Evolutionary conservation across 2,888 invertebrate genomes (phyloP).

Genomic region (Adelphocoris suturalis): DNA sequence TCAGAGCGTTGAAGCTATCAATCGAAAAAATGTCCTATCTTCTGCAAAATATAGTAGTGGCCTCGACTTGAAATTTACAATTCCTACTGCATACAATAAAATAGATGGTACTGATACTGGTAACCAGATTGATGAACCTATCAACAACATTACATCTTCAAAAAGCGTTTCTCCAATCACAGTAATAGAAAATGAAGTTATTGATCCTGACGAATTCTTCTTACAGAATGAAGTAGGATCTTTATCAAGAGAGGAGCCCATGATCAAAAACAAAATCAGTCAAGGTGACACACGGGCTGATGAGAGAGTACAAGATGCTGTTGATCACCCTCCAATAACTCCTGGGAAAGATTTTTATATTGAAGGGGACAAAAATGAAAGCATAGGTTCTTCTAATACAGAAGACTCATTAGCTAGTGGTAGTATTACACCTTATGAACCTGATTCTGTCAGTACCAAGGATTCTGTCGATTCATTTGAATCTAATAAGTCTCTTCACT

Average conservation of each 20-base stretch:
- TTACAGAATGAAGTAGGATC: slow-evolving; percentile 3
- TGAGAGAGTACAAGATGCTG: neutral
- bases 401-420: slow-evolving; percentile 17
- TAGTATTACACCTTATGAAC: slow-evolving; percentile 61
- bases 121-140: slow-evolving; percentile 9
- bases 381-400: slow-evolving; percentile 22
- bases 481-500: slow-evolving; percentile 61
- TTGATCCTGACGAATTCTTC: slow-evolving; percentile 59
- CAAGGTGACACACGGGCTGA: neutral
- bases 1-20: slow-evolving; percentile 90
- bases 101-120: neutral
- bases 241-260: neutral
- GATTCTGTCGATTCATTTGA: slow-evolving; percentile 64
- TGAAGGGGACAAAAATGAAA: slow-evolving; percentile 45
- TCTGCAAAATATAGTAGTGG: slow-evolving; percentile 92
- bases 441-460: slow-evolving; percentile 58
- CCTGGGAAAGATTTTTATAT: slow-evolving; percentile 58
- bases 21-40: slow-evolving; percentile 91
- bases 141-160: neutral
- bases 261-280: slow-evolving; percentile 14
- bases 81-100: slow-evolving; percentile 38
- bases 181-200: slow-evolving; percentile 65
- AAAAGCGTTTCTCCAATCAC: slow-evolving; percentile 64
- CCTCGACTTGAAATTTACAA: slow-evolving; percentile 82
- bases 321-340: neutral